A percentile compares a stretch with the other conserved stretches of the same genome.
These are phyloP conservation scores for Acrocephalus kingi DNA, from an alignment of 2,113 vertebrate genomes.

Conservation along the genomic window DNA sequence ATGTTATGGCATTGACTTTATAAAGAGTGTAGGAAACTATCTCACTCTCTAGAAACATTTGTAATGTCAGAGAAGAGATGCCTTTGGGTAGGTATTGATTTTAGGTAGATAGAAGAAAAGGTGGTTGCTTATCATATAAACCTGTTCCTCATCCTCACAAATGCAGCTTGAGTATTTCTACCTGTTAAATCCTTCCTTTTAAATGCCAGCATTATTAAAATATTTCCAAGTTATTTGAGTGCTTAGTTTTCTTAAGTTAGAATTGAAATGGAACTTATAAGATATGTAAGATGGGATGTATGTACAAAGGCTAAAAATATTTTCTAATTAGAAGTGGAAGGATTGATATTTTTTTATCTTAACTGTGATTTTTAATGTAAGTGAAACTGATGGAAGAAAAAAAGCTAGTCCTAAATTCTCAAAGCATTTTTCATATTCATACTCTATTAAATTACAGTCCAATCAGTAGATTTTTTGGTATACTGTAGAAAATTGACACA, in stretches of 20 bases:
- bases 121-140: not conserved
- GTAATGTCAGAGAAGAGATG: not conserved
- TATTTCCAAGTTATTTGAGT: not conserved
- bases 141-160: not conserved
- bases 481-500: not conserved
- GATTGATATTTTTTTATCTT: not conserved
- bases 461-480: not conserved
- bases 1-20: not conserved
- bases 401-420: not conserved
- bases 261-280: not conserved
- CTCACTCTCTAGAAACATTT: not conserved
- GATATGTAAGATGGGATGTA: rapidly evolving
- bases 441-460: not conserved
- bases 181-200: not conserved
- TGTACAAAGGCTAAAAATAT: not conserved
- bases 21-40: not conserved
- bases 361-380: not conserved
- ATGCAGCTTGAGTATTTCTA: not conserved
- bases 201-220: not conserved
- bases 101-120: not conserved
- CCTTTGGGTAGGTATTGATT: not conserved
- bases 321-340: not conserved
- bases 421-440: not conserved
- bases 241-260: not conserved
- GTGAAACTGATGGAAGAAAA: not conserved